Evolutionary conservation across 2,888 invertebrate species (phyloP), one percentile per base, ranked within the genome.

Genomic region (Agrotis puta): DNA sequence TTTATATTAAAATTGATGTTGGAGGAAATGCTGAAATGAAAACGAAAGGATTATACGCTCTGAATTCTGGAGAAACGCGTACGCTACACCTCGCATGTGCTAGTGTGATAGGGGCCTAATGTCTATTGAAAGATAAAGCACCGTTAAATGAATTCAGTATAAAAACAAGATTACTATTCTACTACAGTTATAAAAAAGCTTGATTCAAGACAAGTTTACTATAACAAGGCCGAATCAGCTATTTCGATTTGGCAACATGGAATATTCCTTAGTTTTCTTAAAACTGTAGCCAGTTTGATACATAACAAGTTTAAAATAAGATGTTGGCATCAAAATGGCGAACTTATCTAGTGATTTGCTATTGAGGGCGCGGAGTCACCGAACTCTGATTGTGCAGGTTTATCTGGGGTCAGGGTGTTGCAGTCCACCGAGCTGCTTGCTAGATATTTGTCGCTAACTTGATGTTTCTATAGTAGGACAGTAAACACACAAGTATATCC

Each of bases 381-480:
- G 89, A 91, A 89, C 92, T 89, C 83, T 85, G 92, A 93, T 93
- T 94, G 89, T 82, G 87, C 81, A 85, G 88, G 94, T 92, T 94
- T 94, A 94, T 94, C 94, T 82, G 68, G 88, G 94, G 93, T 94
- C 93, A 92, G 83, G 84, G 85, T 82, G 86, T 63, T 88, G 86
- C 87, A 88, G 85, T 79, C 83, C 75, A 70, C 81, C 81, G 77
- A 76, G 70, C 82, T 80, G 74, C 83, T 73, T 77, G 70, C 70
- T 74, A 70, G 74, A 84, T 84, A 76, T 79, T 75, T 64, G 73
- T 84, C 72, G 65, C 70, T 68, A 79, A 78, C 66, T 78, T 72
- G 50, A 47, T 48, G 58, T 62, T 74, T 68, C 51, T 64, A 59
- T 33, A 62, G 82, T 59, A 69, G 47, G 63, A 45, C 61, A 39